phyloP scores from a whole-genome alignment of 2,113 vertebrate species.

The Pseudois nayaur region DNA sequence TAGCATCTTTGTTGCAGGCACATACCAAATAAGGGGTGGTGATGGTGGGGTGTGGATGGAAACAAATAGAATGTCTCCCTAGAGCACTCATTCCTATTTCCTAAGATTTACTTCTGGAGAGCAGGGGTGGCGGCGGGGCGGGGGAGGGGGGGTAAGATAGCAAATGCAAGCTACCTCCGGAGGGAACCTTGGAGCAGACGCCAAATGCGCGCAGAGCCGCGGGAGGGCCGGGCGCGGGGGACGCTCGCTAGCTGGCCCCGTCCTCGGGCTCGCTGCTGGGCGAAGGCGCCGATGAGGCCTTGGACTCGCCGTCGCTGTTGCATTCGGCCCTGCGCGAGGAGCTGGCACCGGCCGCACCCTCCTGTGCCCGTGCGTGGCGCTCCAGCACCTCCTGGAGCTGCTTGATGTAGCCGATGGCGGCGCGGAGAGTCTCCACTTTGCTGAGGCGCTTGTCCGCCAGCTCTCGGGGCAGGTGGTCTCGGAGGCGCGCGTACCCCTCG shows the following conservation, averaged over 20 bases:
- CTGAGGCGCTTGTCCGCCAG: conserved; percentile 90
- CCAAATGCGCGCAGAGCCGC: neutral
- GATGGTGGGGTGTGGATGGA: neutral
- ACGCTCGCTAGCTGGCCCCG: conserved; percentile 59
- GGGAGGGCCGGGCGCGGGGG: too few species aligned
- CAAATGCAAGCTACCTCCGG: neutral
- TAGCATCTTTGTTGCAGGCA: neutral
- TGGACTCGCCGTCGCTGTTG: conserved; percentile 89
- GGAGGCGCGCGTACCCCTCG: conserved; percentile 91
- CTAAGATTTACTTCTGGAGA: neutral
- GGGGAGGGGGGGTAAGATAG: neutral
- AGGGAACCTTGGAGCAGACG: neutral
- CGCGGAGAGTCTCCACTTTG: conserved; percentile 94
- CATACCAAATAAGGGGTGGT: neutral
- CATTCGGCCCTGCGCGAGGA: conserved; percentile 73
- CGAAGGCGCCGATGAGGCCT: conserved; percentile 79
- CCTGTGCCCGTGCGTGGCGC: conserved; percentile 71
- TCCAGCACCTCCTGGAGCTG: conserved; percentile 90
- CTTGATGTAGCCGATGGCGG: conserved; percentile 93
- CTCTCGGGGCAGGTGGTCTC: conserved; percentile 90
- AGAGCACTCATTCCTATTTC: neutral
- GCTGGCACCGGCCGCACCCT: conserved; percentile 25
- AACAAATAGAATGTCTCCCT: neutral
- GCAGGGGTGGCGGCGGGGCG: too few species aligned
- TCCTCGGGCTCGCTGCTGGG: conserved; percentile 83